Evolutionary conservation across 2,888 invertebrate species (phyloP).

Genomic region (Meiosimyza platycephala): DNA sequence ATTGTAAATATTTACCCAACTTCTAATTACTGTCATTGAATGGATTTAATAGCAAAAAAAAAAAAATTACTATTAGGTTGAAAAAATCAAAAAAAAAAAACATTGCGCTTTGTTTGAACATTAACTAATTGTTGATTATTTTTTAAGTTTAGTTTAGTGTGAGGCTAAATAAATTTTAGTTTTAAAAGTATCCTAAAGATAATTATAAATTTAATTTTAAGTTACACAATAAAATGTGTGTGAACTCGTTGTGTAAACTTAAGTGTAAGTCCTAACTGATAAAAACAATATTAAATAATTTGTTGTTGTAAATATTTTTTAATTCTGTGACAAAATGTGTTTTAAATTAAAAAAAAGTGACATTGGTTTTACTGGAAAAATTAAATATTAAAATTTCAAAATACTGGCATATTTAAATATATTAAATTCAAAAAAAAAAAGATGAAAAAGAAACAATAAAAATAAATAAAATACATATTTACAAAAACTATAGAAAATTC

Average conservation of each 20-base stretch:
- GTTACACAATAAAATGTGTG: background rate
- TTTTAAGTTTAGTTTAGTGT: conserved; percentile 66
- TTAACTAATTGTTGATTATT: conserved; percentile 64
- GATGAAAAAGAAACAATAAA: background rate
- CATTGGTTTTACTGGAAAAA: too few species aligned
- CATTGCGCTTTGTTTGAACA: conserved; percentile 14
- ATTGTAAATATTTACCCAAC: conserved; percentile 1
- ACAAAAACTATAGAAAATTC: conserved; percentile 14
- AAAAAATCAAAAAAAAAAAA: too few species aligned
- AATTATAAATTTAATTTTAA: background rate
- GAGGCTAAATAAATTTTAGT: conserved; percentile 59
- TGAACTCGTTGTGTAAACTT: conserved; percentile 4
- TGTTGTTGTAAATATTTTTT: conserved; percentile 21
- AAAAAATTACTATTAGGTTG: background rate
- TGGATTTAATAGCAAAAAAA: background rate
- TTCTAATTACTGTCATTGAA: background rate
- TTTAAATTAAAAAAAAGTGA: too few species aligned
- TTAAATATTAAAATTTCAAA: too few species aligned
- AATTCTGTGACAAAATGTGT: conserved; percentile 8
- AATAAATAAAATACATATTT: background rate
- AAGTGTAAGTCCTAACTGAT: conserved; percentile 2
- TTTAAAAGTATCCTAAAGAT: conserved; percentile 5
- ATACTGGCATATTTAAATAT: too few species aligned
- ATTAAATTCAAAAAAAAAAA: too few species aligned
- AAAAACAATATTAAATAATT: conserved; percentile 11